Evolutionary conservation across 1,140 invertebrate genomes (phyloP).

Genomic region (Aporrectodea caliginosa): DNA sequence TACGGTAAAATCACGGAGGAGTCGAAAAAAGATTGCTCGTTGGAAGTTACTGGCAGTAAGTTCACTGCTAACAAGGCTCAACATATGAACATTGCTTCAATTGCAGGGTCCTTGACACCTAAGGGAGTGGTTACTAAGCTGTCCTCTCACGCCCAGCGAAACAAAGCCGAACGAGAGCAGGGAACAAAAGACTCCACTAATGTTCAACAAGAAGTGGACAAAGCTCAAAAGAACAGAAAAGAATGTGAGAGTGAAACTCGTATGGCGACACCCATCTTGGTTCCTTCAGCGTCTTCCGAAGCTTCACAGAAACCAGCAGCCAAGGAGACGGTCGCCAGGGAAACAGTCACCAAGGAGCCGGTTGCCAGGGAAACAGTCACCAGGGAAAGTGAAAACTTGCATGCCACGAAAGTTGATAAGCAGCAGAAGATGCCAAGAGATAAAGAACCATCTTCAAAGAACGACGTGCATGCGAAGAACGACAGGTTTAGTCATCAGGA

Average conservation of each 20-base stretch:
- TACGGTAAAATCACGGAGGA: neutral
- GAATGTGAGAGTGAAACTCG: neutral
- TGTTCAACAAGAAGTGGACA: neutral
- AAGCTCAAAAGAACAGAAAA: neutral
- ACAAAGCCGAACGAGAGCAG: neutral
- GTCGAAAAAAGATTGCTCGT: neutral
- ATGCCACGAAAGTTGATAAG: neutral
- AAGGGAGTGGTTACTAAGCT: neutral
- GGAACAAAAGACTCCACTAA: neutral
- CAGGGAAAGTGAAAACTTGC: neutral
- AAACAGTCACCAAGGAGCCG: neutral
- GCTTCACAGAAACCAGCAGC: neutral
- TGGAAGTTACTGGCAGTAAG: neutral
- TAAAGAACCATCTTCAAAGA: neutral
- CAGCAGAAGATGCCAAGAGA: neutral
- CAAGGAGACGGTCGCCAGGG: neutral
- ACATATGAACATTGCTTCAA: neutral
- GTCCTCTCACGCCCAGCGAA: neutral
- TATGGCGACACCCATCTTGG: neutral
- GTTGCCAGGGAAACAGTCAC: neutral
- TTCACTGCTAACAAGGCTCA: neutral
- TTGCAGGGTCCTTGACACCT: neutral
- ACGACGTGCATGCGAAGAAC: neutral
- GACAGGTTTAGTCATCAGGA: neutral
- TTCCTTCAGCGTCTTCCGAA: neutral